These are phyloP conservation scores for Cryptosula pallasiana DNA, from an alignment of 2,888 invertebrate species.

Conservation along the genomic window DNA sequence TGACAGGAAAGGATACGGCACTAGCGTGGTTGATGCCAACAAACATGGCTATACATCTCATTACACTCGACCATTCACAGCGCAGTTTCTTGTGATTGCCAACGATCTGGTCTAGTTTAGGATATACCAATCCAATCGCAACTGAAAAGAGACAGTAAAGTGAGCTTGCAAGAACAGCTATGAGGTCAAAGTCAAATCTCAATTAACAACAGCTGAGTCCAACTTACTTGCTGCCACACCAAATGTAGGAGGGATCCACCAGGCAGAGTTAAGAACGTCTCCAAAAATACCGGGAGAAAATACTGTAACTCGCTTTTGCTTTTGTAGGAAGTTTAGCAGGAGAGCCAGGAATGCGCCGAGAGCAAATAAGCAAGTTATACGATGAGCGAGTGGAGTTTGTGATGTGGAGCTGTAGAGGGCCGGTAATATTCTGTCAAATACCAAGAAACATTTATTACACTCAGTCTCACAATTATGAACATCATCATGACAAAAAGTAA, in stretches of 20 bases:
- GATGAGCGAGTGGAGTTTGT: neutral
- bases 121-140: slow-evolving; percentile 52
- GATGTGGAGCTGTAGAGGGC: too few species aligned
- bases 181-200: neutral
- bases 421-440: too few species aligned
- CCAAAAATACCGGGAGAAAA: slow-evolving; percentile 41
- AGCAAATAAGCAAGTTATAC: slow-evolving; percentile 44
- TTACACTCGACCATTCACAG: slow-evolving; percentile 55
- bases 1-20: slow-evolving; percentile 55
- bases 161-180: neutral
- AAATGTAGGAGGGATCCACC: slow-evolving; percentile 54
- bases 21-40: slow-evolving; percentile 56
- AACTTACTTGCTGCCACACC: slow-evolving; percentile 52
- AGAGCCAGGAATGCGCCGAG: slow-evolving; percentile 53
- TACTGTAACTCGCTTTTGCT: slow-evolving; percentile 44
- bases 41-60: slow-evolving; percentile 55
- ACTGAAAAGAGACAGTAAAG: slow-evolving; percentile 39
- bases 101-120: slow-evolving; percentile 49
- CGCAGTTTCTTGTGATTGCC: slow-evolving; percentile 39
- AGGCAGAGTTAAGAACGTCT: slow-evolving; percentile 47
- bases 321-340: slow-evolving; percentile 50
- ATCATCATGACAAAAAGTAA: too few species aligned
- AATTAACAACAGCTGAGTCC: neutral
- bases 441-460: too few species aligned
- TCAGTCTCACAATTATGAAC: too few species aligned